These are phyloP conservation scores for Xiphophorus hellerii DNA, from an alignment of 2,113 vertebrate genomes.

Conservation along the genomic window DNA sequence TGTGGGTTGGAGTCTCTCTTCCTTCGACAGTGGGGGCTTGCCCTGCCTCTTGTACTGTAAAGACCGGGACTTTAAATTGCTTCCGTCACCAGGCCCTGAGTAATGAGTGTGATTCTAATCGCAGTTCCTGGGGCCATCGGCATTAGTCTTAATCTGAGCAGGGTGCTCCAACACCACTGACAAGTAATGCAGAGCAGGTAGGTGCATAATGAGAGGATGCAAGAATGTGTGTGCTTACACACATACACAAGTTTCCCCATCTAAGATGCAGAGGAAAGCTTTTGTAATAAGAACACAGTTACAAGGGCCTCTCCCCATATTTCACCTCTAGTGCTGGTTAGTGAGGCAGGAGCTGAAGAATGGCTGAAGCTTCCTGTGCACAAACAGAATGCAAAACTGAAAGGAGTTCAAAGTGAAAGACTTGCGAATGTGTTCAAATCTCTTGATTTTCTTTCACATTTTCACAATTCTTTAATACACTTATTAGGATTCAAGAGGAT, in stretches of 20 bases:
- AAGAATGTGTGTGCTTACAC: conserved; percentile 35
- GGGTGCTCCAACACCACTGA: conserved; percentile 77
- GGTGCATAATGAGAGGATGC: conserved; percentile 77
- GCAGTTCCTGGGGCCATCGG: conserved; percentile 83
- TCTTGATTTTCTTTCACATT: too few relatives aligned
- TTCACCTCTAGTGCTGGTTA: conserved; percentile 72
- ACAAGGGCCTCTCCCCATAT: conserved; percentile 63
- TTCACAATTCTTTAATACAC: too few relatives aligned
- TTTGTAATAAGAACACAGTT: conserved; percentile 76
- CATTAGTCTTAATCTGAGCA: conserved; percentile 86
- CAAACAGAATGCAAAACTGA: conserved; percentile 36
- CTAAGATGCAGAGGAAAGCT: conserved; percentile 78
- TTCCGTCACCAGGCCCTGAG: conserved; percentile 84
- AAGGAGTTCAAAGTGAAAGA: not conserved
- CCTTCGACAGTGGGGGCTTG: conserved; percentile 77
- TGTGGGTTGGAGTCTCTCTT: conserved; percentile 51
- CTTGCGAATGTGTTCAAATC: too few relatives aligned
- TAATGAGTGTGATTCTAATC: conserved; percentile 88
- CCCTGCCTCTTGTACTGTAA: conserved; percentile 85
- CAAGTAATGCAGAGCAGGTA: conserved; percentile 85
- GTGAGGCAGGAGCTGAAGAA: conserved; percentile 73
- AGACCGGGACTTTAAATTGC: conserved; percentile 85
- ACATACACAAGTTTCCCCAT: conserved; percentile 64
- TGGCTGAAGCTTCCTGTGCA: conserved; percentile 43
- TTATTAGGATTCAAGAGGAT: too few relatives aligned